Evolutionary conservation across 1,140 invertebrate genomes (phyloP).

Genomic region (Anastrepha ludens): DNA sequence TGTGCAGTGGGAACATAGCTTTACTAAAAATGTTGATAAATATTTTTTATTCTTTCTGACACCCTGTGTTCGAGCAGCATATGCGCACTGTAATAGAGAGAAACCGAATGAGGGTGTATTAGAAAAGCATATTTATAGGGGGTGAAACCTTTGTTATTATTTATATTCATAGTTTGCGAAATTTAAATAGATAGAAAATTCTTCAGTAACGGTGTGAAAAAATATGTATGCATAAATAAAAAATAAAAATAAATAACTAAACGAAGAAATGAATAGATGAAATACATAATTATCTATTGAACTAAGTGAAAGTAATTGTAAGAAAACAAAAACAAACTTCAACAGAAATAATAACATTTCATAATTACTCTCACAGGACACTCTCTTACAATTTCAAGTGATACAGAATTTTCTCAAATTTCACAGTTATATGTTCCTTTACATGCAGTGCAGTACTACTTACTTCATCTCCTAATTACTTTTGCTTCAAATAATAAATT

Average conservation of each 20-base stretch:
- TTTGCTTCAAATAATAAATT: not conserved
- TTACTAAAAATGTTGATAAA: too few species aligned
- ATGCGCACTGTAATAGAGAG: not conserved
- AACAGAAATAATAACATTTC: conserved; percentile 7
- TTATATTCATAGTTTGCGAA: not conserved
- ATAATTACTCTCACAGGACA: not conserved
- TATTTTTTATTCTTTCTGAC: not conserved
- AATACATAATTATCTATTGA: not conserved
- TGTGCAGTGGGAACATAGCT: too few species aligned
- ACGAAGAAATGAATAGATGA: too few species aligned
- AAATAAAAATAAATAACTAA: too few species aligned
- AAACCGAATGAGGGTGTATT: not conserved
- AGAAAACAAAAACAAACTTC: not conserved
- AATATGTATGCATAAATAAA: too few species aligned
- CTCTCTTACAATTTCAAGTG: conserved; percentile 30
- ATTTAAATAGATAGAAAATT: too few species aligned
- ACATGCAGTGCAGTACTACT: not conserved
- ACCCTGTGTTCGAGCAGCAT: not conserved
- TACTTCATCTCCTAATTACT: not conserved
- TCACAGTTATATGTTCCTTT: conserved; percentile 32
- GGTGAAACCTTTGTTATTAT: conserved; percentile 25
- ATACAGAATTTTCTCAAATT: conserved; percentile 31
- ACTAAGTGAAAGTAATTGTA: not conserved
- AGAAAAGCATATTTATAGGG: conserved; percentile 22
- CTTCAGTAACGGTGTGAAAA: not conserved